Base-by-base conservation (phyloP, 2,888 invertebrate species). In the Rhingia rostrata region DNA sequence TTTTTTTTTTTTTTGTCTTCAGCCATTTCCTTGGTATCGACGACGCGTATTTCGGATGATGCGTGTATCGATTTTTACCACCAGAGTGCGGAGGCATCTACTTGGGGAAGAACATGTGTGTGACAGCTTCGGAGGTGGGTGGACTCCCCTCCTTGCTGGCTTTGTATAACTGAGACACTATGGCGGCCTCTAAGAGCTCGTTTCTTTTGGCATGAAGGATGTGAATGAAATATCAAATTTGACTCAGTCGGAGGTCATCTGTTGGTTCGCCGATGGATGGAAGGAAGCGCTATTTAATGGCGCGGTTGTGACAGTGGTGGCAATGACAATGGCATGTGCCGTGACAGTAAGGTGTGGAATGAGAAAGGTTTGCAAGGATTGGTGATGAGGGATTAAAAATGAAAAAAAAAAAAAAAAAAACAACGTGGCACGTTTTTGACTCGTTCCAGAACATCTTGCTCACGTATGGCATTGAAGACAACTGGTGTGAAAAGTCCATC, bases 61-160 rank as follows among this genome's bases (percentile, higher is more conserved):
- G 74, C 64, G 74, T 74, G 74, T 74, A 74, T 74, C 74, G 64
- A 64, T 74, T 74, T 74, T 66, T 64, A 66, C 64, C 22, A 22
- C 64, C 58, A 51, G 14, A 35, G 30, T 41, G 41, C 10, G 4
- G 35, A 22, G 35, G 6, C 54, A 35, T 7, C 35, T 14, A 3
- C 7, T 22, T 9, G 47, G 1, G 30, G 51, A 30, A n/a, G 41
- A 41, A 10, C 10, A 41, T 45, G 45, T 10, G 45, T 45, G 45
- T 12, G 45, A 22, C 22, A 43, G 6, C 49, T 30, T 43, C 9
- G 47, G n/a, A 35, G 4, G 45, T n/a, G 30, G 10, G 49, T 53
- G 4, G 22, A 22, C 22, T 2, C 22, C 22, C 22, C 22, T 22
- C n/a, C 9, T 43, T 47, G 30, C 6, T 56, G 47, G 14, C 41